Evolutionary conservation across 2,797 vertebrate genomes (phyloP), one percentile per base, ranked within the genome.

Genomic region (Neostethus bicornis): DNA sequence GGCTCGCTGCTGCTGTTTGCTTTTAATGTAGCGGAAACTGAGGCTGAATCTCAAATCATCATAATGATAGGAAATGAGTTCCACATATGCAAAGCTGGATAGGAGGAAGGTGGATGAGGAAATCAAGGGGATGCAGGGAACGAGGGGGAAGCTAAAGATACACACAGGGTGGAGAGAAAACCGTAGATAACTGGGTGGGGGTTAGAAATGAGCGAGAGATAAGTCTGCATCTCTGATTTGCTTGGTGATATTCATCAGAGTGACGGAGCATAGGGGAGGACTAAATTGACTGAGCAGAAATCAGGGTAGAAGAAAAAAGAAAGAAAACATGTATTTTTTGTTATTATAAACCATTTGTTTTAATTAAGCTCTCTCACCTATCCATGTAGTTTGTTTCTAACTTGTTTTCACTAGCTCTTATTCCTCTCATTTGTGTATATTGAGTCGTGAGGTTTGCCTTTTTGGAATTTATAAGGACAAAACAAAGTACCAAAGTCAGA

Each of bases 21-120:
- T 85, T 89, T 89, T 87, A 89, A 89, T 89, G 72, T 86, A 81
- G 79, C 74, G 54, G 77, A 77, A 84, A 81, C 76, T 86, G 81
- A 87, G 84, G 83, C 85, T 75, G 79, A 84, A 87, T 75, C 81
- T 85, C 79, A 81, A 86, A 88, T 89, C 86, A 88, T 83, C 75
- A 72, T 88, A 89, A 89, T 86, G 81, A 87, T 82, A 84, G 82
- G 79, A 79, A 90, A 86, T 76, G 79, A 87, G 79, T 74, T 79
- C 77, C 75, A 74, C 63, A 74, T 83, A 78, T 57, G 58, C 77
- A 81, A 37, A 73, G 47, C 23, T 47, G 61, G 43, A 79, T 62
- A 49, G 60, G 64, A 54, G 60, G 46, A 72, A 77, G 45, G 70
- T 61, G 63, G 65, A 67, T 61, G 39, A 65, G 70, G 56, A 73